Conservation (phyloP, 2,888 invertebrate genomes). For the Troides aeacus region DNA sequence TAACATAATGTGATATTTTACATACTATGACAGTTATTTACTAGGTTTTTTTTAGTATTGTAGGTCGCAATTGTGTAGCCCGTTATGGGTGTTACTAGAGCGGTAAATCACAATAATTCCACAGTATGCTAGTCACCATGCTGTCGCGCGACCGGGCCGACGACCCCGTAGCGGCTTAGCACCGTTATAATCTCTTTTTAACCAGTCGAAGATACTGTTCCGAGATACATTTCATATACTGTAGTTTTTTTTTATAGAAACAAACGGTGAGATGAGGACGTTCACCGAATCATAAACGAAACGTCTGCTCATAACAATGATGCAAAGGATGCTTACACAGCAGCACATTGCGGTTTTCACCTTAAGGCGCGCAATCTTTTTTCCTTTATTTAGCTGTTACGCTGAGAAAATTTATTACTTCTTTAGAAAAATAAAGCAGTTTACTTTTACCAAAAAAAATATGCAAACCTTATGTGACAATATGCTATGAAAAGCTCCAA, state of each 20-base stretch:
- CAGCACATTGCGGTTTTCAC: not conserved
- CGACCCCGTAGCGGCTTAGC: slow-evolving; percentile 16
- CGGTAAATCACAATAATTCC: slow-evolving; percentile 38
- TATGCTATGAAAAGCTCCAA: too few relatives aligned
- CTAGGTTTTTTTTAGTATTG: not conserved
- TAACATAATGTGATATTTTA: not conserved
- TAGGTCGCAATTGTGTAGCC: slow-evolving; percentile 27
- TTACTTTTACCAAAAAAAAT: not conserved
- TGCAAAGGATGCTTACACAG: not conserved
- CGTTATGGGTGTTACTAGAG: slow-evolving; percentile 38
- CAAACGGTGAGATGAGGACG: not conserved
- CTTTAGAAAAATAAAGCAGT: not conserved
- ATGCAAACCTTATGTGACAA: not conserved
- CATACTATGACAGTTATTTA: not conserved
- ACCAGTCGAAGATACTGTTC: slow-evolving; percentile 14
- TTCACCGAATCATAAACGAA: not conserved
- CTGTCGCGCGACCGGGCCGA: slow-evolving; percentile 32
- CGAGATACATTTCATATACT: not conserved
- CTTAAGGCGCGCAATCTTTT: not conserved
- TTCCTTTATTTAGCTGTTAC: too few relatives aligned
- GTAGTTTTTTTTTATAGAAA: not conserved
- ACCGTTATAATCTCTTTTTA: slow-evolving; percentile 27
- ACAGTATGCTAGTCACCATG: slow-evolving; percentile 34
- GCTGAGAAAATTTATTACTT: not conserved
- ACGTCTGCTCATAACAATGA: not conserved